Evolutionary conservation across 2,888 invertebrate species (phyloP), one percentile per base, ranked within the genome.

Genomic region (Drosophila niveifrons): DNA sequence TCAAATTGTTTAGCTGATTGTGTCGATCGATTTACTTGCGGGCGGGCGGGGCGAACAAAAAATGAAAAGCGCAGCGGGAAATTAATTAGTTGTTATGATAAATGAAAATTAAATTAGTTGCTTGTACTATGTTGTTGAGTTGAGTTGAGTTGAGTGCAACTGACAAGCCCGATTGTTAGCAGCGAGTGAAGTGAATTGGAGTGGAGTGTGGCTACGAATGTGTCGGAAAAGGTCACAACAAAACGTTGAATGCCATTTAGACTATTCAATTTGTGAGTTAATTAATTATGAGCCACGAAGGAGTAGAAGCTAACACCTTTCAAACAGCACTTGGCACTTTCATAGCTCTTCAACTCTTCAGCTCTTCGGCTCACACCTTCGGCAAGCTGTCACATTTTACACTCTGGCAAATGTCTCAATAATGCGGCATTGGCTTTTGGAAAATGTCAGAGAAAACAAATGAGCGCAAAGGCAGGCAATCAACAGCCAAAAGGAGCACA

Each of bases 51-150:
- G 58, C 51, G 23, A 4, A 4, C 1, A 23, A 23, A 23, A 34
- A 57, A 73, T 65, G 62, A 76, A 70, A 62, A 56, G 70, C 75
- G 48, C 83, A 83, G 83, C 89, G 89, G 83, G 83, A 73, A 87
- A 84, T 83, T 83, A 83, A 83, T 83, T 83, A 83, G 89, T 83
- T 75, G 89, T 66, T 78, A 62, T 89, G 89, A 78, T 81, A 73
- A 87, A 83, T 83, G 85, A 87, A 89, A 87, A 89, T 81, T 87
- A 82, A 89, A 89, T 83, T 89, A 87, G 88, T 89, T 72, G 79
- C 79, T 84, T 66, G 66, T 67, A 80, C 80, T 78, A 72, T 67
- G 66, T 31, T 31, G 31, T 31, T 31, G 31, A 31, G 31, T 31
- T 31, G 29, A 29, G 29, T 29, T 29, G 31, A 43, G 43, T 17